A percentile compares a stretch with the other conserved stretches of the same genome.
phyloP scores from a whole-genome alignment of 2,797 vertebrate genomes.

The Pangasius krempfi region DNA sequence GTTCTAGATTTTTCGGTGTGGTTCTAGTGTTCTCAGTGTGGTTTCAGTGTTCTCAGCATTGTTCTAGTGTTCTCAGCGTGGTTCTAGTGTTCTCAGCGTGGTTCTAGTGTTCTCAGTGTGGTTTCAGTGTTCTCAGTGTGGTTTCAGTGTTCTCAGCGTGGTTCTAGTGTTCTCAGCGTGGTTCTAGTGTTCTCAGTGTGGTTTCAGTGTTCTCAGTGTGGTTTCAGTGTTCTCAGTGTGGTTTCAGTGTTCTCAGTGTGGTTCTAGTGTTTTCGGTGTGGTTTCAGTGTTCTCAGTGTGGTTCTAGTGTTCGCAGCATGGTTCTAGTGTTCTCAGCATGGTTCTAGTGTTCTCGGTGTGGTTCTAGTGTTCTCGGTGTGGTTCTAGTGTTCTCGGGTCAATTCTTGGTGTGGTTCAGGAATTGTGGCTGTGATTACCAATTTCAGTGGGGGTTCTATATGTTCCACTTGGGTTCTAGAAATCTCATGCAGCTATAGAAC shows the following conservation, averaged over 20 bases:
- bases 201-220: too few relatives aligned
- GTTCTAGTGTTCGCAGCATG: background rate
- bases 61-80: too few relatives aligned
- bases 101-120: too few relatives aligned
- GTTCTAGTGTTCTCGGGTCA: background rate
- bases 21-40: background rate
- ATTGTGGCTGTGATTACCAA: background rate
- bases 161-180: background rate
- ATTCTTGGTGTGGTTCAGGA: background rate
- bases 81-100: too few relatives aligned
- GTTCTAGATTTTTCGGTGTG: background rate
- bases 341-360: background rate
- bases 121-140: too few relatives aligned
- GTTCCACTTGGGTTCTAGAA: background rate
- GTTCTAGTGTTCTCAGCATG: background rate
- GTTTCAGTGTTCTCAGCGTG: background rate
- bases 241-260: too few relatives aligned
- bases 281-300: too few relatives aligned
- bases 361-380: too few relatives aligned
- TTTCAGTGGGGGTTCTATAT: background rate
- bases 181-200: background rate
- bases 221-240: background rate
- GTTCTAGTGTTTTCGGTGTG: too few relatives aligned
- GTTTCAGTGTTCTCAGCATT: too few relatives aligned
- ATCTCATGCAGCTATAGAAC: background rate